Evolutionary conservation across 2,888 invertebrate genomes (phyloP).

Genomic region (Eucriotettix oculatus): DNA sequence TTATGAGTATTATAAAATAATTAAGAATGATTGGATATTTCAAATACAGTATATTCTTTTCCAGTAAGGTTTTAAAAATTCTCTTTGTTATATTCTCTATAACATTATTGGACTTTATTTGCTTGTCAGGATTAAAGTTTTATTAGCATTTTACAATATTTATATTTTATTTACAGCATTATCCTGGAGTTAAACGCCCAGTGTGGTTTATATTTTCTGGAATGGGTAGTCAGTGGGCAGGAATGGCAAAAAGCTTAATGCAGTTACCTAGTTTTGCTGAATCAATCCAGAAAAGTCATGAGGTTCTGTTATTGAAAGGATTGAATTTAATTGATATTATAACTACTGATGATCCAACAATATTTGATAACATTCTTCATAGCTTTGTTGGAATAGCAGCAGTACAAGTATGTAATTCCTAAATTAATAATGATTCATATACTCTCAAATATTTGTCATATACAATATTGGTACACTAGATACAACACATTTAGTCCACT

Average conservation of each 20-base stretch:
- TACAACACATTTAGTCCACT: no score
- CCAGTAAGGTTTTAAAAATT: no score
- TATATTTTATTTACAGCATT: neutral
- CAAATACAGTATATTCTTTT: no score
- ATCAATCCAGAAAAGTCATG: conserved; percentile 40
- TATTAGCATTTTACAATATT: no score
- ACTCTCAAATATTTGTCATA: no score
- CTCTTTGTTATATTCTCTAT: no score
- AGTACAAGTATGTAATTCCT: conserved; percentile 18
- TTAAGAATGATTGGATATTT: no score
- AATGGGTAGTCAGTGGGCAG: conserved; percentile 59
- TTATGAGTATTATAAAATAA: no score
- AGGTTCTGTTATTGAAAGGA: conserved; percentile 38
- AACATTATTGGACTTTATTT: no score
- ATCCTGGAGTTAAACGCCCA: conserved; percentile 22
- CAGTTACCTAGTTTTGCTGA: conserved; percentile 44
- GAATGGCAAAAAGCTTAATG: conserved; percentile 50
- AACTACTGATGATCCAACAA: conserved; percentile 37
- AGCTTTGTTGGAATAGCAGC: conserved; percentile 60
- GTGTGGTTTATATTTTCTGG: conserved; percentile 55
- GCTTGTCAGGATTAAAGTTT: no score
- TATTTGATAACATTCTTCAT: conserved; percentile 46
- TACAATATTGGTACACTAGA: no score
- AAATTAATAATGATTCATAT: no score
- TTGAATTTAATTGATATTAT: conserved; percentile 44